Base-by-base conservation (phyloP, 1,140 invertebrate species). In the Pogonomyrmex barbatus region DNA sequence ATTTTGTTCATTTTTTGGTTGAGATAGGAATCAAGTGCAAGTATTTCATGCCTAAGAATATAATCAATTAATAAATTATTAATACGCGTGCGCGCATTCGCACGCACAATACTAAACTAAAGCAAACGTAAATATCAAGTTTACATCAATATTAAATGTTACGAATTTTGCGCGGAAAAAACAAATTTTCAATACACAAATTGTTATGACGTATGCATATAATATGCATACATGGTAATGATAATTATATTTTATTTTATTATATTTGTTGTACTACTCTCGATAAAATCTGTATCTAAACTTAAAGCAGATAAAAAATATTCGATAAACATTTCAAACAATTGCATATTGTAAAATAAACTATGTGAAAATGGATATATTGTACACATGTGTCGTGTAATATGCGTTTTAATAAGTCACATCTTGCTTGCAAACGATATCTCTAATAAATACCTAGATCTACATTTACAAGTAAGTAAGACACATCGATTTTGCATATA, bases 21-120 rank as follows among this genome's bases (percentile, higher is more conserved):
- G 24, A 83, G 42, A 73, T 10, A 58, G 67, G 67, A 73, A 84
- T 89, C 54, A 76, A 84, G 77, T 89, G 75, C 89, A 89, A 75
- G 68, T 88, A 70, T 87, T 85, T 77, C 47, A 85, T 89, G 85
- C 78, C 54, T 89, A 84, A 52, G 39, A 77, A 78, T 78, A 78
- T 78, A 78, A 85, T 67, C 24, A 24, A 24, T 24, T 24, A 45
- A 63, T n/a, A n/a, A 65, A 65, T 52, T 42, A 50, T 63, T 56
- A 45, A 17, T 17, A 36, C 39, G 10, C 54, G n/a, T 10, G 45
- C 14, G 17, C 12, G 42, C 33, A 24, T 12, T 8, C 8, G 24
- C 33, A 58, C 56, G n/a, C 24, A 67, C 17, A 39, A 68, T 17
- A 54, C 1, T 42, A 56, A 17, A 62, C 30, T 6, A 17, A 63